Percentiles rank a stretch among this genome's conserved stretches.
These are phyloP conservation scores for Palloptera scutellata DNA, from an alignment of 2,888 invertebrate genomes.

Conservation along the genomic window DNA sequence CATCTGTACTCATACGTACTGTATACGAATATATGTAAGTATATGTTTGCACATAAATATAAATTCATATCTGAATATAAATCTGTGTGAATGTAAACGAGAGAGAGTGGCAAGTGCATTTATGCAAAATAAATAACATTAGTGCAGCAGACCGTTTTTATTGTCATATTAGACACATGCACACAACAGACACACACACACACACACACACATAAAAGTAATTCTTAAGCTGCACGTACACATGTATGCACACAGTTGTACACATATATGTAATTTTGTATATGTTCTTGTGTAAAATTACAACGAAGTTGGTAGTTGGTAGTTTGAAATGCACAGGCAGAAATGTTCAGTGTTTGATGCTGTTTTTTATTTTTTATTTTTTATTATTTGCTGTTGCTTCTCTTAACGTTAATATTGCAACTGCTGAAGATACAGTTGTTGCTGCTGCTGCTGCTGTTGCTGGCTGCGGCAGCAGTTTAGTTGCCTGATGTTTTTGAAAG, in stretches of 20 bases:
- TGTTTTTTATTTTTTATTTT: not conserved
- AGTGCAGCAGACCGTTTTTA: slow-evolving; percentile 55
- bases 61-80: not conserved
- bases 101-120: slow-evolving; percentile 41
- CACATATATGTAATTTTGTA: too few relatives aligned
- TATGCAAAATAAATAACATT: slow-evolving; percentile 49
- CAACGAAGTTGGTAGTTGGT: too few relatives aligned
- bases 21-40: not conserved
- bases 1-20: not conserved
- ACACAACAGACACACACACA: not conserved
- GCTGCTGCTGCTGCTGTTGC: not conserved
- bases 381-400: not conserved
- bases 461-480: not conserved
- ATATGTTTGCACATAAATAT: not conserved
- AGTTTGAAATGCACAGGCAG: too few relatives aligned
- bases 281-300: too few relatives aligned
- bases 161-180: slow-evolving; percentile 41
- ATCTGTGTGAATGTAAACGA: not conserved
- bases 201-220: not conserved
- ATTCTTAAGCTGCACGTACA: not conserved
- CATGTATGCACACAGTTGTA: not conserved
- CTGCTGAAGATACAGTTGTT: not conserved
- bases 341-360: too few relatives aligned
- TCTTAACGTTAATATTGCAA: too few relatives aligned
- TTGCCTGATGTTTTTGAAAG: not conserved